Conservation (phyloP, 2,888 invertebrate genomes). For the Pseudococcus jackbeardsleyi region DNA sequence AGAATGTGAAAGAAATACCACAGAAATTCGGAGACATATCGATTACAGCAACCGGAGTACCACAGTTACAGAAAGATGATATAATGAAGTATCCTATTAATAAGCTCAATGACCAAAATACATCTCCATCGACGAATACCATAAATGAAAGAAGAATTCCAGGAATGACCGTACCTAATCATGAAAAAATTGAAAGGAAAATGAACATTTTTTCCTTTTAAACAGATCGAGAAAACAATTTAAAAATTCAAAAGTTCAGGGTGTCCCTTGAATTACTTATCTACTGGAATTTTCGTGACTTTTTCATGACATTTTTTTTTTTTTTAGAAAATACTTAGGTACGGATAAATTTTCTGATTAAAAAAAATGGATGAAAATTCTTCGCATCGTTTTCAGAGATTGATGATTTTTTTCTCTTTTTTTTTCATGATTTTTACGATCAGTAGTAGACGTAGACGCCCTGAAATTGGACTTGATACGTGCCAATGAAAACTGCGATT, state of each 20-base stretch:
- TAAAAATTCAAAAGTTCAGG: neutral
- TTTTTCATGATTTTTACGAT: no score
- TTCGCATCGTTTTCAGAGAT: no score
- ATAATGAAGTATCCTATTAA: neutral
- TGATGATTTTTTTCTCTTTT: no score
- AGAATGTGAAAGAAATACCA: neutral
- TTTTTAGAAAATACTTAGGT: no score
- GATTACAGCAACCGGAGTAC: constrained; percentile 18
- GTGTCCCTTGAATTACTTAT: no score
- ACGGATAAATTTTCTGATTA: no score
- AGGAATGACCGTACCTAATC: neutral
- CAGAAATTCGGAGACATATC: constrained; percentile 57
- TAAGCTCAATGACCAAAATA: neutral
- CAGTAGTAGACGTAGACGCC: no score
- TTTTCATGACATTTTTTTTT: no score
- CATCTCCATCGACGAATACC: neutral
- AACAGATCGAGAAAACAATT: neutral
- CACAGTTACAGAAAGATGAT: neutral
- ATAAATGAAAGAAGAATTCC: neutral
- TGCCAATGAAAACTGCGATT: neutral
- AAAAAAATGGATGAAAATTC: no score
- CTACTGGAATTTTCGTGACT: no score
- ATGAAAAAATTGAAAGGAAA: neutral
- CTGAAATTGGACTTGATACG: neutral
- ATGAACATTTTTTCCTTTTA: neutral